These are phyloP conservation scores for Omphaloscelis lunosa DNA, from an alignment of 2,888 invertebrate species.

Conservation along the genomic window DNA sequence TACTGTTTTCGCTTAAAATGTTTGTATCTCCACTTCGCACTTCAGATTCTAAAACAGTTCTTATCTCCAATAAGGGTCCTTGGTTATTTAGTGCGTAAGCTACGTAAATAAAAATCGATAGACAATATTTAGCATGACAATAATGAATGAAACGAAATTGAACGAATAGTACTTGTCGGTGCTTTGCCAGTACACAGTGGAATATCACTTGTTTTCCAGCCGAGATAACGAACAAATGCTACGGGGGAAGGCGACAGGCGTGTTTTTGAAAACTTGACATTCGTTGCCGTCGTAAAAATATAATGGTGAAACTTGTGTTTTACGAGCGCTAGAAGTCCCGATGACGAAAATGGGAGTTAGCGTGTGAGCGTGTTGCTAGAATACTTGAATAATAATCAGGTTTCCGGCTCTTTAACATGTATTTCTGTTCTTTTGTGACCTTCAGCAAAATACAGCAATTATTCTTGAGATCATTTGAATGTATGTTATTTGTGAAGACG, in stretches of 20 bases:
- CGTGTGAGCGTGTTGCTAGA: constrained; percentile 67
- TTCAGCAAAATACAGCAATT: constrained; percentile 25
- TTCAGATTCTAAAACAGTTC: background rate
- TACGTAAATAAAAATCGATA: background rate
- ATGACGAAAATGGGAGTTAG: constrained; percentile 75
- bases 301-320: constrained; percentile 88
- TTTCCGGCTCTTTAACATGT: constrained; percentile 32
- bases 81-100: background rate
- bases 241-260: constrained; percentile 69
- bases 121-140: background rate
- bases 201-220: constrained; percentile 69
- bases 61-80: background rate
- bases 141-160: constrained; percentile 23
- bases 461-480: constrained; percentile 4
- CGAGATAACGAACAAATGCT: constrained; percentile 76
- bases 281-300: constrained; percentile 88
- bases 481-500: background rate
- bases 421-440: constrained; percentile 15
- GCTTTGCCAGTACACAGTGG: constrained; percentile 29
- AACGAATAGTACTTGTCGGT: background rate
- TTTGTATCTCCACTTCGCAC: background rate
- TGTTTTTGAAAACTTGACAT: constrained; percentile 87
- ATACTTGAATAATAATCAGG: constrained; percentile 57
- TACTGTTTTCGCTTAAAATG: background rate
- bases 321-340: constrained; percentile 82